phyloP scores from a whole-genome alignment of 1,140 invertebrate genomes.

The Hirudo medicinalis region DNA sequence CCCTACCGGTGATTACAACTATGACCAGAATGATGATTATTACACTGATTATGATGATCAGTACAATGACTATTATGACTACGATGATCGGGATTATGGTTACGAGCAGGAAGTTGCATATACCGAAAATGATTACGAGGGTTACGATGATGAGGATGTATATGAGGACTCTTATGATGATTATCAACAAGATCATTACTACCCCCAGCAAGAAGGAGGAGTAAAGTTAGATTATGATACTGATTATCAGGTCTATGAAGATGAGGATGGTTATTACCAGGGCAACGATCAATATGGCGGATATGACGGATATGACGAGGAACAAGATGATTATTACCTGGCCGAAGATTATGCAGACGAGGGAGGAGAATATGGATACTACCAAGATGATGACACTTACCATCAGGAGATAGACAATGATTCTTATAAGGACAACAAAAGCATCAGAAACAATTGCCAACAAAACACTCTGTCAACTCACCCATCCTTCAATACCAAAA shows the following conservation, averaged over 20 bases:
- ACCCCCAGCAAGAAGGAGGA: constrained; percentile 23
- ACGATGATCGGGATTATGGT: constrained; percentile 24
- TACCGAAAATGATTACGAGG: constrained; percentile 15
- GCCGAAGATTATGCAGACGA: constrained; percentile 17
- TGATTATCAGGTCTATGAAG: constrained; percentile 16
- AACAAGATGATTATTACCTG: constrained; percentile 21
- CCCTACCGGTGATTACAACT: constrained; percentile 21
- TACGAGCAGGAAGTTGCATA: constrained; percentile 21
- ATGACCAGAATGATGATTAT: constrained; percentile 28
- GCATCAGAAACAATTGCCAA: not conserved
- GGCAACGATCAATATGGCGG: constrained; percentile 23
- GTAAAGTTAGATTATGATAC: constrained; percentile 23
- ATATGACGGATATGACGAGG: constrained; percentile 22
- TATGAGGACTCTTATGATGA: constrained; percentile 25
- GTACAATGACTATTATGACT: constrained; percentile 20
- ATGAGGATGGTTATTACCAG: constrained; percentile 22
- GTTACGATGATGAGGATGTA: constrained; percentile 23
- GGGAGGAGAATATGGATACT: constrained; percentile 15
- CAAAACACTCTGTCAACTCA: not conserved
- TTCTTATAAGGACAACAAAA: not conserved
- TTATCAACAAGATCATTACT: constrained; percentile 24
- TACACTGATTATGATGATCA: constrained; percentile 27
- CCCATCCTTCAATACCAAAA: not conserved
- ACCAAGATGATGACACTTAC: not conserved
- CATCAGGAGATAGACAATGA: not conserved